Percentiles rank a stretch among this genome's conserved stretches.
Evolutionary conservation across 1,140 invertebrate genomes (phyloP).

Genomic region (Papilio dardanus): DNA sequence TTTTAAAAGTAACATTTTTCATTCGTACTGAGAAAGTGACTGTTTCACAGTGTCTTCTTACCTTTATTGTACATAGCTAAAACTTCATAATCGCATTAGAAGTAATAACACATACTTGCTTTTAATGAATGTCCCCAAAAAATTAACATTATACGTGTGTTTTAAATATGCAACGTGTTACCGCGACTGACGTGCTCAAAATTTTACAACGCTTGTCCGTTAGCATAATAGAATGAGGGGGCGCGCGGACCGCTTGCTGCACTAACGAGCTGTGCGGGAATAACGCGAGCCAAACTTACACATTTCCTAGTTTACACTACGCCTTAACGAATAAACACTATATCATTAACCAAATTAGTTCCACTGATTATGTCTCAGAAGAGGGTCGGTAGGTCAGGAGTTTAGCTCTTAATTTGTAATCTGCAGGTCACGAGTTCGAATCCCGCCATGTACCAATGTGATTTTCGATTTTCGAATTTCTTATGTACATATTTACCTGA

Average conservation of each 20-base stretch:
- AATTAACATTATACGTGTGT: conserved; percentile 2
- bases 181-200: conserved; percentile 60
- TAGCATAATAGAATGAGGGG: conserved; percentile 64
- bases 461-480: no score
- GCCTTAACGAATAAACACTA: conserved; percentile 1
- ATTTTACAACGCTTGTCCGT: conserved; percentile 62
- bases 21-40: no score
- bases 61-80: no score
- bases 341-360: not conserved
- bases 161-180: conserved; percentile 64
- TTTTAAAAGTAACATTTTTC: no score
- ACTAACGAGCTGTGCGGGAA: conserved; percentile 57
- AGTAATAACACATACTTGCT: not conserved
- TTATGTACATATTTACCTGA: no score
- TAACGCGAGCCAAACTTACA: conserved; percentile 50
- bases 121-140: conserved; percentile 6
- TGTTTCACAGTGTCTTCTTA: no score
- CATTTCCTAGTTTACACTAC: conserved; percentile 31
- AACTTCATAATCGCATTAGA: no score
- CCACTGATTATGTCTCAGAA: not conserved
- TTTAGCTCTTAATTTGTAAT: no score
- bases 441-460: no score
- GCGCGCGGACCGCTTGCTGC: conserved; percentile 55
- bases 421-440: no score
- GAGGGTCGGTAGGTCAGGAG: not conserved